These are phyloP conservation scores for Eupithecia insigniata DNA, from an alignment of 2,888 invertebrate species.

Conservation along the genomic window DNA sequence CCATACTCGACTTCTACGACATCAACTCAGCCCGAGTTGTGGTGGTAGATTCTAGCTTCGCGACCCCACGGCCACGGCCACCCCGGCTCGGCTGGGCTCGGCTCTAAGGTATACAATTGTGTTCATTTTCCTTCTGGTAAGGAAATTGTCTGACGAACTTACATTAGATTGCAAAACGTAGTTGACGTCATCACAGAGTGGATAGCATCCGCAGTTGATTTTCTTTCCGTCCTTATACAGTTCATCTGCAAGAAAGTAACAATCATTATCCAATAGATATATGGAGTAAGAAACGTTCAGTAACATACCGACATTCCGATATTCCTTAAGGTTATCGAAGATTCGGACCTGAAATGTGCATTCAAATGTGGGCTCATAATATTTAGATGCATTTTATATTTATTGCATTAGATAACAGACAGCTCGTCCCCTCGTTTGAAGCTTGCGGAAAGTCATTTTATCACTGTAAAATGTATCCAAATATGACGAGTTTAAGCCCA, in stretches of 20 bases:
- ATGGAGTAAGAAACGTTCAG: neutral
- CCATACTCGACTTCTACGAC: too few species aligned
- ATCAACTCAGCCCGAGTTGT: too few species aligned
- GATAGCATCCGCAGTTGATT: slow-evolving; percentile 86
- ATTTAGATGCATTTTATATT: too few species aligned
- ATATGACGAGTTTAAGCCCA: neutral
- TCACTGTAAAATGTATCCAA: neutral
- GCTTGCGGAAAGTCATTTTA: neutral
- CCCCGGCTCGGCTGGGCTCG: too few species aligned
- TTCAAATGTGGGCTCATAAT: too few species aligned
- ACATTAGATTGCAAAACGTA: slow-evolving; percentile 86
- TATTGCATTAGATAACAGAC: too few species aligned
- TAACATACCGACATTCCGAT: neutral
- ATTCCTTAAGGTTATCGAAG: neutral
- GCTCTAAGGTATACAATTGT: too few species aligned
- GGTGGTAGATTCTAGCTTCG: too few species aligned
- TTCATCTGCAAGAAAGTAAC: slow-evolving; percentile 68
- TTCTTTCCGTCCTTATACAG: slow-evolving; percentile 80
- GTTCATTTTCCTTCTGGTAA: neutral
- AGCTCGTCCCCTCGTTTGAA: neutral
- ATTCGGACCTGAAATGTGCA: too few species aligned
- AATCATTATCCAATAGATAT: neutral
- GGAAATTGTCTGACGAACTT: slow-evolving; percentile 54
- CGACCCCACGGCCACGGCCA: too few species aligned
- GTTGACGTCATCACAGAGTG: slow-evolving; percentile 88